Evolutionary conservation across 1,140 invertebrate species (phyloP), one percentile per base, ranked within the genome.

Genomic region (Drosophila ambigua): DNA sequence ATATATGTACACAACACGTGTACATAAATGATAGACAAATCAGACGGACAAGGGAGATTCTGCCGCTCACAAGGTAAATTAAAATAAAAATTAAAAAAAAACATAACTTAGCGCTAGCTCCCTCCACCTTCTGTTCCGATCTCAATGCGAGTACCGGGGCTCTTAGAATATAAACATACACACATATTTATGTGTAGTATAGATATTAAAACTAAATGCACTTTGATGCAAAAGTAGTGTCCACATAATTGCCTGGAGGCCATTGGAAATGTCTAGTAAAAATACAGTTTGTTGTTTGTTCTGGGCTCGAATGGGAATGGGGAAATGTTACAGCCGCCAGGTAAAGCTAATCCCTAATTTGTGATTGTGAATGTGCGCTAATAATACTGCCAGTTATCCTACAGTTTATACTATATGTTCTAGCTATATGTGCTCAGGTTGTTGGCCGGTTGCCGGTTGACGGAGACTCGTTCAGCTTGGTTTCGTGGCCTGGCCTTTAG

Each of bases 401-500:
- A 65, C 26, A 54, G 15, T 35, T 45, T 35, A 24, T 45, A 43
- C 20, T n/a, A 20, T n/a, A 20, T 45, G 39, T 20, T 20, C 20
- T 20, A 20, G 43, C 26, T 31, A 35, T 13, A 39, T 3, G 11
- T 13, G 11, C 35, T 13, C 1, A 9, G 35, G 11, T 39, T 39
- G 4, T 39, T 52, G 9, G 20, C 24, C 20, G 5, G 23, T 9
- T 16, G 31, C 3, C 31, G 8, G 2, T 31, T 31, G 31, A 31
- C 15, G 35, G 26, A 69, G 66, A 69, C 66, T 71, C 67, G 35
- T 69, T 43, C 20, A 69, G 67, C 67, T 71, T 58, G 35, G 9
- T 50, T 66, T 69, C 23, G 23, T 4, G 24, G 28, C 41, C 26
- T 43, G 24, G 5, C 16, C 35, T 26, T 9, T 96, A n/a, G 94